Evolutionary conservation across 2,113 vertebrate genomes (phyloP).

Genomic region (Oenanthe melanoleuca): DNA sequence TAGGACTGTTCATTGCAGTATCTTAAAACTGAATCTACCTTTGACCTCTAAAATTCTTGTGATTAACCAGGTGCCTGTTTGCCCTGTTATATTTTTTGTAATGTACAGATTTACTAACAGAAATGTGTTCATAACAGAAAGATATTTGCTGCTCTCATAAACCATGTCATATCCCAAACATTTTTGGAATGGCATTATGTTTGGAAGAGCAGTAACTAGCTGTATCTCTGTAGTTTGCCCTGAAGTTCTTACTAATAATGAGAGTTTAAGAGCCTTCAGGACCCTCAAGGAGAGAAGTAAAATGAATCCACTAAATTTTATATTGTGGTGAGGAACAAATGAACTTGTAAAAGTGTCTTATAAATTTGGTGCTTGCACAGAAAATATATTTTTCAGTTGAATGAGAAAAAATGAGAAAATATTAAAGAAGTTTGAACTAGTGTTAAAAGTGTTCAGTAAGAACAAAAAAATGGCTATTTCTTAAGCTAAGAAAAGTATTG

Average conservation of each 20-base stretch:
- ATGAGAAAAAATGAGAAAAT: not conserved
- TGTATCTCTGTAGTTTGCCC: not conserved
- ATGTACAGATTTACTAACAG: not conserved
- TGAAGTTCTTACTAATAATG: not conserved
- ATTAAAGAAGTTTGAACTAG: not conserved
- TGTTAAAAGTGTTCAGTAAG: not conserved
- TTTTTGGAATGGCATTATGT: not conserved
- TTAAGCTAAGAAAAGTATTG: not conserved
- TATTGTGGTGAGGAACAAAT: not conserved
- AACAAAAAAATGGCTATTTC: not conserved
- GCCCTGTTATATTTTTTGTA: not conserved
- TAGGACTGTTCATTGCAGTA: not conserved
- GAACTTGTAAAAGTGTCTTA: not conserved
- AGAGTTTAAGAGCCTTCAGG: not conserved
- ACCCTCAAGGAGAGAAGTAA: not conserved
- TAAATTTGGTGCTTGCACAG: not conserved
- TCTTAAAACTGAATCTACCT: not conserved
- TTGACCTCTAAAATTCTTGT: not conserved
- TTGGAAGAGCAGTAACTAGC: not conserved
- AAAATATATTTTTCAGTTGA: not conserved
- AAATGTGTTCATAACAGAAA: not conserved
- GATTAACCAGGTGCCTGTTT: not conserved
- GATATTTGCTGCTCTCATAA: not conserved
- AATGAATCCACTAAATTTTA: not conserved
- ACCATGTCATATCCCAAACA: not conserved